Percentiles rank a stretch among this genome's conserved stretches.
These are phyloP conservation scores for Aurelia sp. DNA, from an alignment of 30 jellyfish, hydroid and myxozoan species.

Conservation along the genomic window DNA sequence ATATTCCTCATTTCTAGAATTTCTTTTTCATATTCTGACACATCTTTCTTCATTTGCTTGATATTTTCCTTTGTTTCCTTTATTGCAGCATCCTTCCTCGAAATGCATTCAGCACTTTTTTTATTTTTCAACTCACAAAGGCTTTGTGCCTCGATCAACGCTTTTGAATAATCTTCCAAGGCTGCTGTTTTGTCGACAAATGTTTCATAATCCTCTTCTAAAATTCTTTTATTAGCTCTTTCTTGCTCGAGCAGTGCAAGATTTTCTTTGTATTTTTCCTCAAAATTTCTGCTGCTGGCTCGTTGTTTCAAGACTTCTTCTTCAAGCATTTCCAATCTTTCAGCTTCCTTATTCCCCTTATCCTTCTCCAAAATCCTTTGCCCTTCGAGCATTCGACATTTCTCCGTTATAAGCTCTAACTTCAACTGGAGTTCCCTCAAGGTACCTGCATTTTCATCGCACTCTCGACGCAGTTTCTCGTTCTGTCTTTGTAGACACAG, in stretches of 20 bases:
- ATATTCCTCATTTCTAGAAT: not conserved
- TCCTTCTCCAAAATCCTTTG: not conserved
- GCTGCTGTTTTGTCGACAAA: constrained; percentile 2
- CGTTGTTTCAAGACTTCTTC: not conserved
- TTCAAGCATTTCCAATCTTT: not conserved
- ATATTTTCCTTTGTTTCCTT: not conserved
- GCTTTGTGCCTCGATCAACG: not conserved
- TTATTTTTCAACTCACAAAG: constrained; percentile 5
- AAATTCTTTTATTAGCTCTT: not conserved
- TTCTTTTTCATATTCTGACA: not conserved
- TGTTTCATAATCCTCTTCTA: constrained; percentile 8
- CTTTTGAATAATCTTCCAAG: constrained; percentile 23
- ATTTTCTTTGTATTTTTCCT: not conserved
- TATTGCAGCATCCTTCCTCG: not conserved
- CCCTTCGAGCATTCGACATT: not conserved
- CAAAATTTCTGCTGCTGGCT: not conserved
- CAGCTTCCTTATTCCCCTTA: not conserved
- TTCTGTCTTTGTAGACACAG: constrained; percentile 4
- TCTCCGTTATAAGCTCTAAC: not conserved
- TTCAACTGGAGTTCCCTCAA: not conserved
- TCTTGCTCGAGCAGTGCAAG: not conserved
- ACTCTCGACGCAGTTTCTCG: not conserved
- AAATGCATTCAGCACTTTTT: not conserved
- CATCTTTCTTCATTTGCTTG: not conserved
- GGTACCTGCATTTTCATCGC: not conserved